Evolutionary conservation across 2,888 invertebrate genomes (phyloP), one percentile per base, ranked within the genome.

Genomic region (Ceramica pisi): DNA sequence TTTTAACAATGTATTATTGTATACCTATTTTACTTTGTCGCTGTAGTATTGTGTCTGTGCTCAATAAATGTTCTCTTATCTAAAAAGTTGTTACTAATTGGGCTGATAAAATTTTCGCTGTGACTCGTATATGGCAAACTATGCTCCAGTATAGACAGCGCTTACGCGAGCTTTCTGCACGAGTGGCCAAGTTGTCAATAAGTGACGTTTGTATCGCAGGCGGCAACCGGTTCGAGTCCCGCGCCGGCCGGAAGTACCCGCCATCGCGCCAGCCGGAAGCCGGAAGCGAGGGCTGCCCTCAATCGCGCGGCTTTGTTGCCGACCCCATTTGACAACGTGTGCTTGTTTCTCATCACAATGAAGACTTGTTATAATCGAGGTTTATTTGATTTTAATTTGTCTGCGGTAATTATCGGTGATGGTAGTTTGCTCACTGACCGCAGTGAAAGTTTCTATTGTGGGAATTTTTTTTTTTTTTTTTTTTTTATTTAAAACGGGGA

Each of bases 221-320:
- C 68, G 80, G 57, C 26, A 59, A 80, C 80, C 67, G 46, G 83
- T 67, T 62, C 48, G 62, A 65, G 64, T 55, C 26, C 62, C 46
- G 53, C 1, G 46, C 26, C 57, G 16, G 68, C 67, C 78, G 85
- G 88, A 82, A 81, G 72, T 71, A 19, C 55, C 9, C 16, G 67
- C 56, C 65, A 61, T 63, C 80, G 78, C 16, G 67, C 56, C 66
- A 61, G 65, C 80, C 80, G 87, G 81, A 81, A 84, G 75, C 86
- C 84, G 88, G 87, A 87, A 85, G 83, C 65, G 70, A 70, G 64
- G 60, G 68, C 60, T 71, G 83, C 41, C 73, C 85, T 62, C 75
- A 86, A 80, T 84, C 69, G 67, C 72, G 59, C 16, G 41, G 83
- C 84, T 81, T 79, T 86, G 84, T 84, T 81, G 74, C 41, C 44